Evolutionary conservation across 1,140 invertebrate genomes (phyloP), one percentile per base, ranked within the genome.

Genomic region (Drosophila kikkawai): DNA sequence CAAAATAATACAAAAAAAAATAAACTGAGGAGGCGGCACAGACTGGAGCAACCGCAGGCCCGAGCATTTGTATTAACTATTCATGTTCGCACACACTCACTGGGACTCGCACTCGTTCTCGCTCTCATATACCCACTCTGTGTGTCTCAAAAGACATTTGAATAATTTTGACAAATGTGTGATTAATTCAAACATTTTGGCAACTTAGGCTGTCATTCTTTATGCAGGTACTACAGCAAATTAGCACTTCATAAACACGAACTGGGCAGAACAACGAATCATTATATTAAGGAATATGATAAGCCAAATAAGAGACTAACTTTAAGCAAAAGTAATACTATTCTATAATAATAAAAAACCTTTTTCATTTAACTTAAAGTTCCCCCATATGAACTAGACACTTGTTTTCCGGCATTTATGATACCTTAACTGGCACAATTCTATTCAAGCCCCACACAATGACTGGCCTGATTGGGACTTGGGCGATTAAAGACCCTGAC

Each of bases 121-220:
- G 12, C 1, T 1, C 50, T 37, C 55, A n/a, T 37, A 41, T 34
- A 50, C 34, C 34, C 45, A 39, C 26, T 64, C 60, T 4, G 48
- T 32, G 29, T 6, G 47, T n/a, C 41, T 29, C 39, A 29, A 66
- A 57, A 74, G 71, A 59, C 60, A 84, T 88, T 88, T 84, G 78
- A 88, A 88, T 88, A 88, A 90, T 84, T 88, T 88, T 84, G 81
- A 81, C 85, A 88, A 85, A 82, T 90, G 79, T 79, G 85, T 81
- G 85, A 90, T 90, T 90, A 90, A 71, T 84, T 84, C 84, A 90
- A 84, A 57, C 77, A 90, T 88, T 87, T 78, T 78, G 61, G 51
- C 67, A 87, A 74, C 76, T 82, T 67, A 58, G 65, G 59, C 77
- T 60, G 70, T 64, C 29, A 69, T 88, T 90, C 87, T 73, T 83